These are phyloP conservation scores for Leucoptera coffeella DNA, from an alignment of 2,888 invertebrate genomes.

Conservation along the genomic window DNA sequence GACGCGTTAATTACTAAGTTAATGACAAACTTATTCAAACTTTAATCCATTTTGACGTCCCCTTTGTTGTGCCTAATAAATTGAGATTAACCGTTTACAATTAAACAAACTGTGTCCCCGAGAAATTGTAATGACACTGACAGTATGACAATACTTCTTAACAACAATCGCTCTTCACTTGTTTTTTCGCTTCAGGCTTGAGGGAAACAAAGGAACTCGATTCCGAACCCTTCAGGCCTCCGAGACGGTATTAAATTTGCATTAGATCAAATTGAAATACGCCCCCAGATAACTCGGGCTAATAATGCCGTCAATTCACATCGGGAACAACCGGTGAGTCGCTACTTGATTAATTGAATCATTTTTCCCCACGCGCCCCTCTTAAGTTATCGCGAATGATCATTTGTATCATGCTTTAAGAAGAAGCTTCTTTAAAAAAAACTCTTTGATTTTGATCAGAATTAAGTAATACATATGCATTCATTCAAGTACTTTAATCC, in stretches of 20 bases:
- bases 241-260: slow-evolving; percentile 49
- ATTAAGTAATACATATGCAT: too few relatives aligned
- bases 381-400: slow-evolving; percentile 11
- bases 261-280: slow-evolving; percentile 50
- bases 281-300: slow-evolving; percentile 43
- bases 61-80: slow-evolving; percentile 23
- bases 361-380: slow-evolving; percentile 27
- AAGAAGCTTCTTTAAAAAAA: too few relatives aligned
- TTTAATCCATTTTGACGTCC: slow-evolving; percentile 7
- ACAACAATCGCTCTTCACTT: slow-evolving; percentile 8
- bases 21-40: too few relatives aligned
- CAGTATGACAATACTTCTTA: slow-evolving; percentile 1
- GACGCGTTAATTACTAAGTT: too few relatives aligned
- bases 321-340: slow-evolving; percentile 34
- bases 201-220: slow-evolving; percentile 41
- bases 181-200: slow-evolving; percentile 6
- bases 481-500: too few relatives aligned
- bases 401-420: too few relatives aligned
- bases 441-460: too few relatives aligned
- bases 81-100: slow-evolving; percentile 35
- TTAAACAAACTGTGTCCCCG: slow-evolving; percentile 18
- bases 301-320: slow-evolving; percentile 43
- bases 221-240: slow-evolving; percentile 27
- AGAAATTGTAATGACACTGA: slow-evolving; percentile 24
- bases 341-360: slow-evolving; percentile 49